Evolutionary conservation across 2,797 vertebrate genomes (phyloP), one percentile per base, ranked within the genome.

Genomic region (Sandelia bainsii): DNA sequence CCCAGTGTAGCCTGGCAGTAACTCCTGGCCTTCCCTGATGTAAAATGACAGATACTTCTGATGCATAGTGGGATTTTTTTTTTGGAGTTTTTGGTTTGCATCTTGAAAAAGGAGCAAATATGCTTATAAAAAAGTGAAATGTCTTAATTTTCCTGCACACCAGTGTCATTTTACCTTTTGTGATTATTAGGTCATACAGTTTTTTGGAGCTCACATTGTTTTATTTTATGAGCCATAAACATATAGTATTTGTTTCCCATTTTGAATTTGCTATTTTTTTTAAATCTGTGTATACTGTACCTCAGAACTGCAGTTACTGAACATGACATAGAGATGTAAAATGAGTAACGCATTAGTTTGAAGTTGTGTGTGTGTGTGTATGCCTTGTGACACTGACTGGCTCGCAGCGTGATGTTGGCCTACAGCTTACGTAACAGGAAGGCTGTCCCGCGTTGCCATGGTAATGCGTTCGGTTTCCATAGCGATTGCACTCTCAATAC

Each of bases 381-480:
- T 17, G 9, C 48, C 62, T 62, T 71, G 62, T 79, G 60, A 82
- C 69, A 66, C 56, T 1, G 66, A 59, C 48, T 40, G 73, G 29
- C 63, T 81, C 39, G 45, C 63, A 59, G 51, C 19, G 22, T 62
- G 69, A 75, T 81, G 51, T 62, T 54, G 46, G 69, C 83, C 77
- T 79, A 67, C 85, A 78, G 87, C 83, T 94, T 94, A 84, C 85
- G 82, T 92, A 92, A 93, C 77, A 0, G 42, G 45, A 80, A 83
- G 84, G 82, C 58, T 74, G 84, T 82, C 77, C 67, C 45, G 50
- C 39, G 92, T 95, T 93, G 91, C 94, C 90, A 93, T 92, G 92
- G 91, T 58, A 74, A 94, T 87, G 73, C 60, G 45, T 83, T 89
- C 75, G 74, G 91, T 95, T 93, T 90, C 94, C 88, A 93, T 94